Conservation (phyloP, 2,797 vertebrate genomes). For the Harpagifer antarcticus region DNA sequence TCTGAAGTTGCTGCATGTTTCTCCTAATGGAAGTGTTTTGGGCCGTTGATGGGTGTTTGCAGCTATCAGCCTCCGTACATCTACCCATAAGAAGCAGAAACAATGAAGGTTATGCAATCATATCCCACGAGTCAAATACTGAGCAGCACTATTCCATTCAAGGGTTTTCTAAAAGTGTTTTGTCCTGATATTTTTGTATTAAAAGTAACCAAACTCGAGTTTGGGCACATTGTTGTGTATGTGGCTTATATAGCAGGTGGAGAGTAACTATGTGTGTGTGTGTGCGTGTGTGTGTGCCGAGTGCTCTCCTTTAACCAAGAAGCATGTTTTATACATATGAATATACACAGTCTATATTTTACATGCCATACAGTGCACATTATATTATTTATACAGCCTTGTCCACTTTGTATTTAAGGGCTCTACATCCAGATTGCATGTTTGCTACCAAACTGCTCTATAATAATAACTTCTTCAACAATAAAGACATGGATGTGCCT, state of each 20-base stretch:
- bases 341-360: conserved; percentile 88
- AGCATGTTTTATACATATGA: conserved; percentile 88
- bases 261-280: conserved; percentile 83
- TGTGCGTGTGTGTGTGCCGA: conserved; percentile 76
- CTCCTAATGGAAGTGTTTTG: no score
- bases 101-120: conserved; percentile 79
- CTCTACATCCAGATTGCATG: conserved; percentile 91
- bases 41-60: no score
- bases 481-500: conserved; percentile 90
- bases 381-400: conserved; percentile 92
- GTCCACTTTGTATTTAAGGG: conserved; percentile 91
- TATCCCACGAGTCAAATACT: conserved; percentile 80
- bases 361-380: conserved; percentile 89
- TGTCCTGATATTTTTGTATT: conserved; percentile 84
- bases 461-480: conserved; percentile 87
- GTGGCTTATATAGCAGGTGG: conserved; percentile 79
- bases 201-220: conserved; percentile 79
- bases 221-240: conserved; percentile 77
- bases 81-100: conserved; percentile 71
- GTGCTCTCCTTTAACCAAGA: conserved; percentile 86
- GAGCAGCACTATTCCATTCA: conserved; percentile 88
- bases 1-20: no score
- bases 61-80: background rate
- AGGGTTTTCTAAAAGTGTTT: conserved; percentile 87
- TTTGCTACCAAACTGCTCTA: conserved; percentile 88